Conservation (phyloP, 2,888 invertebrate species). For the Crepidodera aurea region DNA sequence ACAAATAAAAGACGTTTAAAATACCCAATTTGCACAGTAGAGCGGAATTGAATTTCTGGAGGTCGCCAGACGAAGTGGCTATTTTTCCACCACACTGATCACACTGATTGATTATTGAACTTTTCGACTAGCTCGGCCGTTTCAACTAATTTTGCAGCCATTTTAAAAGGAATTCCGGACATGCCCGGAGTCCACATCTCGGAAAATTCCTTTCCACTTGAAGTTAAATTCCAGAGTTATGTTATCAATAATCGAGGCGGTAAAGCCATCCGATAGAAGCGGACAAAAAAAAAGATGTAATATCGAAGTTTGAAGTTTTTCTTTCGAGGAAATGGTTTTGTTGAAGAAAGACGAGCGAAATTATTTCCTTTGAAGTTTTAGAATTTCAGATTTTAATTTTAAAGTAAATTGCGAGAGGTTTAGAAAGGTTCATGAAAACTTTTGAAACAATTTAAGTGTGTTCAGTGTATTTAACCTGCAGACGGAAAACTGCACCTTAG, state of each 20-base stretch:
- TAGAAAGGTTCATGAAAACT: not conserved
- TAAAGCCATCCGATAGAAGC: constrained; percentile 12
- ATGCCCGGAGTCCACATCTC: constrained; percentile 14
- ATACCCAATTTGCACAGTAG: not conserved
- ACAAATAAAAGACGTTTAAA: not conserved
- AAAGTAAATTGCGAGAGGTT: constrained; percentile 10
- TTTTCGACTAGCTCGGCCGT: constrained; percentile 16
- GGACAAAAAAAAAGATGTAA: constrained; percentile 15
- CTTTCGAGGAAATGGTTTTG: constrained; percentile 6
- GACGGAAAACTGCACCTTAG: not conserved
- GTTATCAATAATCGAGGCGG: constrained; percentile 25
- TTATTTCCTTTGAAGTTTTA: constrained; percentile 24
- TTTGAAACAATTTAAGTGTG: constrained; percentile 1
- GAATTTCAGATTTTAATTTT: constrained; percentile 15
- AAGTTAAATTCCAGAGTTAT: constrained; percentile 25
- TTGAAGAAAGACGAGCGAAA: constrained; percentile 5
- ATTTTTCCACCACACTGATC: constrained; percentile 16
- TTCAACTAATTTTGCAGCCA: constrained; percentile 18
- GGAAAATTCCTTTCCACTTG: constrained; percentile 25
- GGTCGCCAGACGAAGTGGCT: constrained; percentile 7
- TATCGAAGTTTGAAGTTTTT: constrained; percentile 22
- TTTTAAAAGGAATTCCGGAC: constrained; percentile 24
- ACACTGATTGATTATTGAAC: constrained; percentile 22
- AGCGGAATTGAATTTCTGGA: constrained; percentile 6
- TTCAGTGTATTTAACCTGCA: not conserved